Evolutionary conservation across 2,888 invertebrate species (phyloP), one percentile per base, ranked within the genome.

Genomic region (Marronus borbonicus): DNA sequence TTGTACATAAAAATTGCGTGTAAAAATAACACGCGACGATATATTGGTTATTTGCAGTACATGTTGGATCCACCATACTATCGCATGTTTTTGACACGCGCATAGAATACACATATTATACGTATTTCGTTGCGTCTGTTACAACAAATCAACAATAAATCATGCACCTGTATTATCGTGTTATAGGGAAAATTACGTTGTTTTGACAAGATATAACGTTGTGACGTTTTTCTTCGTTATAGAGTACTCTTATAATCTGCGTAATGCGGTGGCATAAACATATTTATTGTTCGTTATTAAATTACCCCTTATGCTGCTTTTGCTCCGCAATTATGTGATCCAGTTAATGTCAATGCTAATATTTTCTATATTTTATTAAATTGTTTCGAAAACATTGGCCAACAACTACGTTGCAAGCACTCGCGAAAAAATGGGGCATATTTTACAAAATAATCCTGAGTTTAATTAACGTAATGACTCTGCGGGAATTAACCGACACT

Each of bases 391-490:
- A 62, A 28, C 31, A 62, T 14, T 28, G 24, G 31, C 4, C 24
- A 62, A 62, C 28, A 62, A 28, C 31, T 31, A 28, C 62, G 20
- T 20, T 24, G 20, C 31, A 65, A 65, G 24, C 28, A 28, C 62
- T 31, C 44, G 44, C 4, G 17, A 39, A 44, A 65, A 36, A 65
- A n/a, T 65, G 39, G 17, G 39, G 65, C 39, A 39, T 39, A 65
- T 65, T 65, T 65, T 65, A 65, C n/a, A 60, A 60, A 60, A 60
- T 74, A 60, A 74, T 74, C 60, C 60, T 2, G 17, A 74, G 24
- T 44, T 60, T 74, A 74, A 74, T 74, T 74, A 74, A 74, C 39
- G 60, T 28, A 24, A 28, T 44, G 55, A 49, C 60, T 39, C n/a
- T 39, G 20, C 10, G 14, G 17, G 44, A 20, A 74, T 74, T 74